Evolutionary conservation across 2,888 invertebrate species (phyloP), one percentile per base, ranked within the genome.

Genomic region (Lycophotia porphyrea): DNA sequence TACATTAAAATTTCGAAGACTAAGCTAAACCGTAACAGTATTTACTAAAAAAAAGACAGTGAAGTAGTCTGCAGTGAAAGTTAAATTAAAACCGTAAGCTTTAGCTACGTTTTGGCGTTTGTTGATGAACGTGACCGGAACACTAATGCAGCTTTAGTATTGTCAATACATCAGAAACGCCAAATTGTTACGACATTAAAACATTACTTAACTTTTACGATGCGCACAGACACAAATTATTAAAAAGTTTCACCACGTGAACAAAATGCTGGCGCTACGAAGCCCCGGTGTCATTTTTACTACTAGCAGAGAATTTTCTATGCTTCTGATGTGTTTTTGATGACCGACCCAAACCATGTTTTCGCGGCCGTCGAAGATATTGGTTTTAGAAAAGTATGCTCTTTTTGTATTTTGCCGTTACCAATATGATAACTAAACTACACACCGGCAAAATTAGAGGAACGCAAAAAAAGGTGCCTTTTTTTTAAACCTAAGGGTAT

Each of bases 21-120:
- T 15, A 80, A 7, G 15, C 18, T 78, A 34, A 69, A 55, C 49
- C 39, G 31, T 15, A 39, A 47, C n/a, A n/a, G 21, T 76, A 58
- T 27, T 58, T 27, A 58, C 27, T 13, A 55, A 75, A 31, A 81
- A 36, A 81, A 39, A 52, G 15, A 31, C 47, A 76, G 24, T 76
- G 34, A 89, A 90, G 91, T 85, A 86, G 89, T 88, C 82, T 80
- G 81, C 86, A 92, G 94, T 93, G 94, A 95, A 95, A 95, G 95
- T 94, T 92, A 91, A 92, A 90, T 90, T 88, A 78, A 74, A 82
- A 69, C 76, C 71, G 76, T 85, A 85, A 84, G 88, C 89, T 72
- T 85, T 85, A 84, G 88, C 89, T 72, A 71, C 67, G 77, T 83
- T 93, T 90, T 91, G 91, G 91, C 92, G 92, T 92, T 91, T 92